These are phyloP conservation scores for Larimichthys crocea DNA, from an alignment of 2,113 vertebrate genomes.

Conservation along the genomic window DNA sequence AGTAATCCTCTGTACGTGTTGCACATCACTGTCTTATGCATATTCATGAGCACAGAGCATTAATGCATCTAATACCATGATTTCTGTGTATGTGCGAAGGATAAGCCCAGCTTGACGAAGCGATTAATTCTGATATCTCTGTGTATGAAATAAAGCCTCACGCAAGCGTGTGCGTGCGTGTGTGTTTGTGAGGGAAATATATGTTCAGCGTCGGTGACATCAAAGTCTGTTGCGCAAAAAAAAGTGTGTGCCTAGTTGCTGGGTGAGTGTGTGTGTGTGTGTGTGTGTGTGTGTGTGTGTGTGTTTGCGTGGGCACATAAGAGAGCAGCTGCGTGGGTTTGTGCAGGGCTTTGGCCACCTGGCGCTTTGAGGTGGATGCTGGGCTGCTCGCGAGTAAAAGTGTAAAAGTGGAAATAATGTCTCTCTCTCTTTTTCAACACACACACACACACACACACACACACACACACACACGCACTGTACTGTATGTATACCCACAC, in stretches of 20 bases:
- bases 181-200: constrained; percentile 61
- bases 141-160: constrained; percentile 77
- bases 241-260: constrained; percentile 56
- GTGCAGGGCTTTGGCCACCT: constrained; percentile 80
- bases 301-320: constrained; percentile 76
- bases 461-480: constrained; percentile 36
- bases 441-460: background rate
- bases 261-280: constrained; percentile 4
- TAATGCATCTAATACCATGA: constrained; percentile 77
- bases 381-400: constrained; percentile 71
- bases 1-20: constrained; percentile 75
- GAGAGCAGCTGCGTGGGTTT: constrained; percentile 81
- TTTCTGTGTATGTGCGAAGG: constrained; percentile 76
- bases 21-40: constrained; percentile 76
- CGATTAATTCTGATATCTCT: constrained; percentile 76
- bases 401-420: constrained; percentile 74
- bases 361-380: constrained; percentile 79
- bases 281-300: constrained; percentile 45
- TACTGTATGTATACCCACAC: constrained; percentile 44
- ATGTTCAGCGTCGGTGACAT: constrained; percentile 72
- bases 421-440: constrained; percentile 42
- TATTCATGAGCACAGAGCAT: constrained; percentile 78
- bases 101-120: constrained; percentile 77
- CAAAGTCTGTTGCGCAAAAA: constrained; percentile 71
- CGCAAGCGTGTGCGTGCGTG: constrained; percentile 40